phyloP scores from a whole-genome alignment of 1,140 invertebrate species.

The Wiebesia pumilae region DNA sequence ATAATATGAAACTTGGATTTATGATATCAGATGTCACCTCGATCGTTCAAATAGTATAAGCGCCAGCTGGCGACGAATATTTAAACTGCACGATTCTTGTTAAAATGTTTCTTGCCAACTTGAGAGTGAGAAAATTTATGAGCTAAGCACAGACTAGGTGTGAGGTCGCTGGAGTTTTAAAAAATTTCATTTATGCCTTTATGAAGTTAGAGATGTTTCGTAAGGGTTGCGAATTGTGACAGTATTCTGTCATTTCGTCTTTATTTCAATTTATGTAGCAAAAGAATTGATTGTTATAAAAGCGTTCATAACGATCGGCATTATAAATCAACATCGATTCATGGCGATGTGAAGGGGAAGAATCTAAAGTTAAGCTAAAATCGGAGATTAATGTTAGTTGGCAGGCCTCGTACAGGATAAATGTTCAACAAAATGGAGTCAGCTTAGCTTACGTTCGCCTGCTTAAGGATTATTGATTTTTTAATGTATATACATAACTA shows the following conservation, averaged over 20 bases:
- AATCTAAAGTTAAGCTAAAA: neutral
- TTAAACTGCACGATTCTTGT: neutral
- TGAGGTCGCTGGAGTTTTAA: too few relatives aligned
- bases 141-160: neutral
- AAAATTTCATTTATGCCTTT: too few relatives aligned
- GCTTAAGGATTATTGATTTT: slow-evolving; percentile 66
- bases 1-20: neutral
- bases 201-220: too few relatives aligned
- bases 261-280: neutral
- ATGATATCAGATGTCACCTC: neutral
- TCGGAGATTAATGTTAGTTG: slow-evolving; percentile 4
- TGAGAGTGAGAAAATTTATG: neutral
- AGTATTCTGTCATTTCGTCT: too few relatives aligned
- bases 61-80: neutral
- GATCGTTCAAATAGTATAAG: neutral
- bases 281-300: neutral
- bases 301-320: neutral
- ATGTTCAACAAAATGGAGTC: slow-evolving; percentile 51
- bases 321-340: neutral
- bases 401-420: slow-evolving; percentile 36
- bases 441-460: slow-evolving; percentile 37
- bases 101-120: neutral
- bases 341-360: neutral
- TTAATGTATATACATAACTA: slow-evolving; percentile 51
- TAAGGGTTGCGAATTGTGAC: too few relatives aligned